Evolutionary conservation across 2,888 invertebrate species (phyloP), one percentile per base, ranked within the genome.

Genomic region (Drosophila setosimentum): DNA sequence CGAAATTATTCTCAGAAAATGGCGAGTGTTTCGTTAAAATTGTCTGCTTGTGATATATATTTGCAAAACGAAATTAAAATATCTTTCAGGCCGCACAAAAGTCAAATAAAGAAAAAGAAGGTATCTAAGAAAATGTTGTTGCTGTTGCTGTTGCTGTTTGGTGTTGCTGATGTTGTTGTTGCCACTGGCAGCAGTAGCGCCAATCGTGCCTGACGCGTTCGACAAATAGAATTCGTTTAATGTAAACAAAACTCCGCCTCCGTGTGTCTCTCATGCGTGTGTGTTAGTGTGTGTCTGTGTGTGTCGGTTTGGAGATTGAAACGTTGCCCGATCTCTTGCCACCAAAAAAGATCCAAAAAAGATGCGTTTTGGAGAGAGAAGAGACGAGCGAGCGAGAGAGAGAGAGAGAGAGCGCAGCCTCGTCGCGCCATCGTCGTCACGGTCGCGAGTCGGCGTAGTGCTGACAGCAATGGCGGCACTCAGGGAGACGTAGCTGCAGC

Each of bases 221-320:
- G 83, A 91, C 91, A 90, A 89, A 89, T 90, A 85, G 91, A 83
- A 84, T 80, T 80, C 83, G 76, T 88, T 78, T 83, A 92, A 92
- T 88, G 89, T 92, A 92, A 92, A 92, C 92, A 92, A 92, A 92
- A 92, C 92, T 92, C 92, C 92, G 92, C 92, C 92, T 89, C 80
- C 86, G 88, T 83, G 72, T 80, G 71, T 75, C 67, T 63, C 80
- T 78, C 59, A 48, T 48, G 54, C 50, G 49, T 67, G 64, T 55
- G 68, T 59, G 55, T 57, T 27, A 3, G 61, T 48, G 42, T 30
- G 24, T 50, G 42, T 64, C 29, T 58, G 37, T 63, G 63, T 68
- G 60, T 78, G 57, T 62, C 49, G 69, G 69, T 65, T 73, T 73
- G 69, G 89, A 79, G 80, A 90, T 87, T 90, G 81, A 90, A 88